Evolutionary conservation across 2,797 vertebrate genomes (phyloP).

Genomic region (Parambassis ranga): DNA sequence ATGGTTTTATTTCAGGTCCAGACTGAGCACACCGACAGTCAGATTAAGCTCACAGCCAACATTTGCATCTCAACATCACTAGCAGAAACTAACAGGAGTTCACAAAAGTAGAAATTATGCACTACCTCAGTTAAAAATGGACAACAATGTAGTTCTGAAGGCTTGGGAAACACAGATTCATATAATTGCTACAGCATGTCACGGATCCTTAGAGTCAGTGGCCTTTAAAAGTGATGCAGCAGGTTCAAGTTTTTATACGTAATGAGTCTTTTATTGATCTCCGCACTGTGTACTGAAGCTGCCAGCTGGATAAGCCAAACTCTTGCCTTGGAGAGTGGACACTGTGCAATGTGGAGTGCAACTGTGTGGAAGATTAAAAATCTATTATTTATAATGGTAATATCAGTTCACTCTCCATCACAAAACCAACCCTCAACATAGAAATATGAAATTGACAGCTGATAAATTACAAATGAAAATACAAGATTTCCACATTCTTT

Average conservation of each 20-base stretch:
- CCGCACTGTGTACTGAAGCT: neutral
- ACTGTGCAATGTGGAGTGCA: constrained; percentile 2
- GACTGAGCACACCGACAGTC: neutral
- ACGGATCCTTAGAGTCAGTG: constrained; percentile 2
- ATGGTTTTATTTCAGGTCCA: neutral
- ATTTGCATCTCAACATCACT: neutral
- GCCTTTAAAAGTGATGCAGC: constrained; percentile 20
- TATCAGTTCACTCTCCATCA: neutral
- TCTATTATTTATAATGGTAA: constrained; percentile 19
- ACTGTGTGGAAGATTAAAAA: constrained; percentile 24
- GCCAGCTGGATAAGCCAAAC: constrained; percentile 5
- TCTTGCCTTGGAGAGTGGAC: constrained; percentile 1
- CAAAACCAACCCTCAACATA: constrained; percentile 2
- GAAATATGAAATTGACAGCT: constrained; percentile 1
- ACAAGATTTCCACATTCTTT: neutral
- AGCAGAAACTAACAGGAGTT: neutral
- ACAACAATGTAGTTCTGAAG: neutral
- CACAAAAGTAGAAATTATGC: neutral
- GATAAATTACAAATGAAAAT: neutral
- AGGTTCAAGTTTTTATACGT: constrained; percentile 8
- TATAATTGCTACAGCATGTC: constrained; percentile 11
- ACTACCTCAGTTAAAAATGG: no score
- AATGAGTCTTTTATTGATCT: constrained; percentile 39
- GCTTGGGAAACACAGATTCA: constrained; percentile 12
- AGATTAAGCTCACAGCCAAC: neutral